A percentile compares a stretch with the other conserved stretches of the same genome.
Conservation (phyloP, 2,888 invertebrate genomes). For the Steromphala cineraria region DNA sequence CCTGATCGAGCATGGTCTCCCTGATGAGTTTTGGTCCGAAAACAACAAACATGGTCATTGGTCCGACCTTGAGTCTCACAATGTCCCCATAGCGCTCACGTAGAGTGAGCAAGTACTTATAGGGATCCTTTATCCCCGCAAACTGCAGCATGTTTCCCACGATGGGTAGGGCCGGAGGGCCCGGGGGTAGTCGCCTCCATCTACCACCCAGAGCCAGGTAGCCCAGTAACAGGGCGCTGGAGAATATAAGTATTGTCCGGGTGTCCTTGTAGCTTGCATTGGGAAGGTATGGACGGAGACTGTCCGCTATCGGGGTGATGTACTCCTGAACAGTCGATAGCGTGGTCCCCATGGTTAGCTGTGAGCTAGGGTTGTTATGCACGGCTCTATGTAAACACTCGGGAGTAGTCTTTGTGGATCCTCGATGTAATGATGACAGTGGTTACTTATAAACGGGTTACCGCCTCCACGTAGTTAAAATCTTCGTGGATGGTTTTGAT, state of each 20-base stretch:
- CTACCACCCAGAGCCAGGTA: background rate
- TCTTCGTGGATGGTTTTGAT: too few species aligned
- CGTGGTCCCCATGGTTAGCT: background rate
- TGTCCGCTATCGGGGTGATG: background rate
- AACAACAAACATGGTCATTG: background rate
- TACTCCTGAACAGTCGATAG: background rate
- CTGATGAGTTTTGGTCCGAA: background rate
- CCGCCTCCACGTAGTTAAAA: too few species aligned
- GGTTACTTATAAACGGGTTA: too few species aligned
- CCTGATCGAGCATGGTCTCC: background rate
- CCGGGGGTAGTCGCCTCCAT: conserved; percentile 14
- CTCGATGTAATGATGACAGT: too few species aligned
- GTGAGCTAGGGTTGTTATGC: too few species aligned
- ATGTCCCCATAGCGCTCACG: conserved; percentile 16
- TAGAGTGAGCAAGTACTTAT: background rate
- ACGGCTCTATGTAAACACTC: too few species aligned
- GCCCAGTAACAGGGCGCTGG: background rate
- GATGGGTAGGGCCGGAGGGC: conserved; percentile 17
- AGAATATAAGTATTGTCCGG: background rate
- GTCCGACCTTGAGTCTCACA: background rate
- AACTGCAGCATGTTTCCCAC: conserved; percentile 24
- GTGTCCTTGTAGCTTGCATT: background rate
- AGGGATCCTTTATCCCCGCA: background rate
- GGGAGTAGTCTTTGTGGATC: too few species aligned
- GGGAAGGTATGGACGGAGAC: background rate